A percentile compares a stretch with the other conserved stretches of the same genome.
phyloP scores from a whole-genome alignment of 2,113 vertebrate species.

The Chloebia gouldiae region DNA sequence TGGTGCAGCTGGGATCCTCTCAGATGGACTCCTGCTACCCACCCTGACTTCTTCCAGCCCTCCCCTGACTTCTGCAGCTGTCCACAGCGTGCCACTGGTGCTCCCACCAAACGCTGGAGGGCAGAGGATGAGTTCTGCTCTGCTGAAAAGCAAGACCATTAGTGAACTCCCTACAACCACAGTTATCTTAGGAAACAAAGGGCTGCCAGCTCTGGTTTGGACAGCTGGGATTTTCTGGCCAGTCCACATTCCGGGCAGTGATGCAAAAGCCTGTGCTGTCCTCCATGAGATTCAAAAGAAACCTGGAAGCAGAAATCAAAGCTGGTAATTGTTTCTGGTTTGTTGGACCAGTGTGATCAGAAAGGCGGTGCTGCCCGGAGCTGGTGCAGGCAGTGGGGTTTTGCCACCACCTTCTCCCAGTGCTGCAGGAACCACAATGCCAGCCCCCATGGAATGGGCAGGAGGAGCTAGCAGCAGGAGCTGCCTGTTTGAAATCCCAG shows the following conservation, averaged over 20 bases:
- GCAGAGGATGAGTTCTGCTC: not conserved
- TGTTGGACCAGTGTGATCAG: not conserved
- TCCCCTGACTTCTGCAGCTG: not conserved
- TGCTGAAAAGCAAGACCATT: not conserved
- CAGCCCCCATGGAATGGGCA: not conserved
- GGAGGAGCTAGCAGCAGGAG: not conserved
- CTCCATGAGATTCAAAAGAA: not conserved
- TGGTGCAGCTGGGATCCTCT: not conserved
- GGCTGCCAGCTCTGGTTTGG: not conserved
- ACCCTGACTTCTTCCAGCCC: not conserved
- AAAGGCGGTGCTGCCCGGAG: not conserved
- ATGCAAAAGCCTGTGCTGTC: not conserved
- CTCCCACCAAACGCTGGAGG: not conserved
- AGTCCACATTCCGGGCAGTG: not conserved
- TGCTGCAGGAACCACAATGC: not conserved
- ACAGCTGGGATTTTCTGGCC: not conserved
- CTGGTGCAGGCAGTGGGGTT: accelerated
- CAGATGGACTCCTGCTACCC: not conserved
- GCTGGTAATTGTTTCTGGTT: not conserved
- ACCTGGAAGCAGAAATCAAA: not conserved
- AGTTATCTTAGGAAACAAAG: accelerated
- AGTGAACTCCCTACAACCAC: not conserved
- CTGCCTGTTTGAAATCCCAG: not conserved
- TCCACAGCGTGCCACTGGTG: not conserved
- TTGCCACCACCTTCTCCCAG: accelerated